phyloP scores from a whole-genome alignment of 2,888 invertebrate genomes.

The Euplexia lucipara region DNA sequence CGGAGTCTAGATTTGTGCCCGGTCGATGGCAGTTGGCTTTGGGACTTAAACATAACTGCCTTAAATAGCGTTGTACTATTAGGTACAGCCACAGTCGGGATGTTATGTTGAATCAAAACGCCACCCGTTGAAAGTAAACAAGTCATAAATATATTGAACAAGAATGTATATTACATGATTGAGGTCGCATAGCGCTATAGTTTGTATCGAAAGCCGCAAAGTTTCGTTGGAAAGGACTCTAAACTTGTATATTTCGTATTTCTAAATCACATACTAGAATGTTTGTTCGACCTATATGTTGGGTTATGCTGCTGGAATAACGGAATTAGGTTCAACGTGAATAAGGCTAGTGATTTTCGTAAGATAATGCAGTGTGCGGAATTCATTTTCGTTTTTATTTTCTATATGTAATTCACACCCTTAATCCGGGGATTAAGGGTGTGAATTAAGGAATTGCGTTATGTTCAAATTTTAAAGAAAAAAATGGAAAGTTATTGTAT shows the following conservation, averaged over 20 bases:
- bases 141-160: constrained; percentile 34
- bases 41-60: too few relatives aligned
- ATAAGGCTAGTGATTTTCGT: background rate
- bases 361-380: background rate
- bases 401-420: background rate
- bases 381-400: background rate
- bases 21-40: too few relatives aligned
- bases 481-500: too few relatives aligned
- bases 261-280: constrained; percentile 27
- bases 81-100: too few relatives aligned
- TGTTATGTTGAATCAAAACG: background rate
- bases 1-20: too few relatives aligned
- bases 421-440: too few relatives aligned
- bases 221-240: constrained; percentile 37
- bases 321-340: constrained; percentile 15
- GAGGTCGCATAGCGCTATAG: constrained; percentile 25
- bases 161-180: constrained; percentile 48
- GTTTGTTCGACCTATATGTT: constrained; percentile 21
- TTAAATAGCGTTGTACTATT: too few relatives aligned
- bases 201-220: constrained; percentile 36
- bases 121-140: constrained; percentile 34
- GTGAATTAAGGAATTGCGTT: too few relatives aligned
- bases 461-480: too few relatives aligned
- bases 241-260: constrained; percentile 38
- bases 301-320: constrained; percentile 8